A percentile compares a stretch with the other conserved stretches of the same genome.
These are phyloP conservation scores for Ptilorrhoa leucosticta DNA, from an alignment of 2,113 vertebrate genomes.

Conservation along the genomic window DNA sequence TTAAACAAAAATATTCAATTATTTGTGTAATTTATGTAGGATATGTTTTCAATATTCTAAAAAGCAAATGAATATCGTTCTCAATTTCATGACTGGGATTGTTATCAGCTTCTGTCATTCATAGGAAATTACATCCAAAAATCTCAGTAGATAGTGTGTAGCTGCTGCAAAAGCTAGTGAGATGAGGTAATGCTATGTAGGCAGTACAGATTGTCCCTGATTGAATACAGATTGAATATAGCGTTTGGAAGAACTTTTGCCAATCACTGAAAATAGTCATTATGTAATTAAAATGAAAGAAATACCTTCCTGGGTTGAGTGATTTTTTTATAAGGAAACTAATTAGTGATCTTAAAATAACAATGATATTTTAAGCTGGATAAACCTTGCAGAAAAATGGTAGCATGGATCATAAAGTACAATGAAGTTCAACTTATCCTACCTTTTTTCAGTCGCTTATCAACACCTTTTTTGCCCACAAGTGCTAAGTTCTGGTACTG, in stretches of 20 bases:
- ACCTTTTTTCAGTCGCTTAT: neutral
- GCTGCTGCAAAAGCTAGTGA: slow-evolving; percentile 35
- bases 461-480: neutral
- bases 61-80: neutral
- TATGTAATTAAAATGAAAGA: slow-evolving; percentile 41
- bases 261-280: slow-evolving; percentile 48
- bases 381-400: neutral
- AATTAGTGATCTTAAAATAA: slow-evolving; percentile 28
- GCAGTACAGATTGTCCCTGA: slow-evolving; percentile 42
- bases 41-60: slow-evolving; percentile 16
- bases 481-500: accelerated
- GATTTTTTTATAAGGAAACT: neutral
- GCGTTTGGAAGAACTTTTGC: slow-evolving; percentile 31
- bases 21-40: neutral
- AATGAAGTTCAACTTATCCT: neutral
- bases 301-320: neutral
- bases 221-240: slow-evolving; percentile 30
- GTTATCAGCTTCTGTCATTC: slow-evolving; percentile 49
- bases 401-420: neutral
- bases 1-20: slow-evolving; percentile 30
- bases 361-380: neutral
- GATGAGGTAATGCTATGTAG: slow-evolving; percentile 55
- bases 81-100: slow-evolving; percentile 12
- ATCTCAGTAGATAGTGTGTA: slow-evolving; percentile 37
- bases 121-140: slow-evolving; percentile 58